Evolutionary conservation across 1,140 invertebrate genomes (phyloP).

Genomic region (Onthophagus taurus): DNA sequence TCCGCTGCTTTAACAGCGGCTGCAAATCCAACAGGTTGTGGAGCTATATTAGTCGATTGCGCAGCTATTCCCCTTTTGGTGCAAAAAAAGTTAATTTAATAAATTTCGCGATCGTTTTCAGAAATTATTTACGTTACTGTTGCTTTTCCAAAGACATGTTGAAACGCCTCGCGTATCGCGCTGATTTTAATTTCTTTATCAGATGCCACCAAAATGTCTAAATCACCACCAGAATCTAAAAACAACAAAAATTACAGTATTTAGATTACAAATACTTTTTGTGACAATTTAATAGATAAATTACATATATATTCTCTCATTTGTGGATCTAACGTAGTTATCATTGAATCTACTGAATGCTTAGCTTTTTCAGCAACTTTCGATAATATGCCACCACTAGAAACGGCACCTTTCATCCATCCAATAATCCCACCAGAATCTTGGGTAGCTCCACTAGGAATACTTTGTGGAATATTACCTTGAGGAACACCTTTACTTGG

Average conservation of each 20-base stretch:
- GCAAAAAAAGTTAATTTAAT: neutral
- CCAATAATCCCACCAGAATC: conserved; percentile 44
- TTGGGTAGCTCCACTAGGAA: conserved; percentile 34
- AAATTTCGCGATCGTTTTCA: neutral
- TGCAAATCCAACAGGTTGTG: conserved; percentile 69
- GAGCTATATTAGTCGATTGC: conserved; percentile 47
- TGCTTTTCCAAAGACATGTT: conserved; percentile 69
- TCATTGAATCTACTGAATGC: conserved; percentile 74
- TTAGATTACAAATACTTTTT: neutral
- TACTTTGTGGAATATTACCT: conserved; percentile 31
- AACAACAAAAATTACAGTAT: conserved; percentile 27
- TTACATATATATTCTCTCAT: conserved; percentile 83
- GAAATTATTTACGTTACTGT: conserved; percentile 49
- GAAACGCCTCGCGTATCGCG: conserved; percentile 74
- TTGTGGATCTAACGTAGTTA: conserved; percentile 81
- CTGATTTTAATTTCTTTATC: conserved; percentile 68
- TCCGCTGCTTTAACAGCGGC: conserved; percentile 61
- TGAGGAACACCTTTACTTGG: conserved; percentile 44
- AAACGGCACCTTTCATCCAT: conserved; percentile 49
- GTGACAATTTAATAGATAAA: neutral
- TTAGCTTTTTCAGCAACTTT: conserved; percentile 74
- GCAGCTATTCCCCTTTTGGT: conserved; percentile 47
- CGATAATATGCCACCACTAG: conserved; percentile 36
- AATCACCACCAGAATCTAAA: conserved; percentile 68
- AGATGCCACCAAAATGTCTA: conserved; percentile 66